Base-by-base conservation (phyloP, 2,797 vertebrate genomes). In the Notoglanidium macrostoma region DNA sequence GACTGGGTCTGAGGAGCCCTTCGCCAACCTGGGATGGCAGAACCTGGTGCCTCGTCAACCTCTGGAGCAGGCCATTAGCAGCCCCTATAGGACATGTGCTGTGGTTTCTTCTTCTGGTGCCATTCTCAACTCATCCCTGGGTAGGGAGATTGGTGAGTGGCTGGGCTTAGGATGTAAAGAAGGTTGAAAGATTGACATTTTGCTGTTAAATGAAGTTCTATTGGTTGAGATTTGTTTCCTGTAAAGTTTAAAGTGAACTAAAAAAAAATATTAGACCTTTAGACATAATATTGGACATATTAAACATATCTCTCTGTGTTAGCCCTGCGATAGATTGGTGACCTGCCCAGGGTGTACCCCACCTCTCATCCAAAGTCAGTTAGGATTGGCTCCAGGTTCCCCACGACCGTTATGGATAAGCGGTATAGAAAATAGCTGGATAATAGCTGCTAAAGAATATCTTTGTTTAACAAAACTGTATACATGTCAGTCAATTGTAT, bases 21-120 rank as follows among this genome's bases (percentile, higher is more conserved):
- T 97, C 90, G 93, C 95, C 0, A 88, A 91, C 21, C 92, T 97
- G 11, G 96, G 96, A 89, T 97, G 97, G 96, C 92, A 92, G 89
- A 92, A 90, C 44, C 93, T 96, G 51, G 95, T 97, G 87, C 96
- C 97, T 7, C 74, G 90, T 0, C 93, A 93, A 86, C 93, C 96
- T 1, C 91, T 97, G 82, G 91, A 92, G 87, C 94, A 94, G 92
- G 91, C 95, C 55, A 90, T 94, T 83, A 90, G 94, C 14, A 92
- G 74, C 14, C 40, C 84, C n/a, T 95, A 96, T 87, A 94, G 90
- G 79, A 96, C 93, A 85, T 98, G 97, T 90, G 97, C 97, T 0
- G 97, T 97, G 4, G 97, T 98, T 91, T 96, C 96, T 90, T 97
- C 97, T 26, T 96, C 97, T 1, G 97, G 96, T 44, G 94, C 97